These are phyloP conservation scores for Rissa tridactyla DNA, from an alignment of 2,113 vertebrate species.

Conservation along the genomic window DNA sequence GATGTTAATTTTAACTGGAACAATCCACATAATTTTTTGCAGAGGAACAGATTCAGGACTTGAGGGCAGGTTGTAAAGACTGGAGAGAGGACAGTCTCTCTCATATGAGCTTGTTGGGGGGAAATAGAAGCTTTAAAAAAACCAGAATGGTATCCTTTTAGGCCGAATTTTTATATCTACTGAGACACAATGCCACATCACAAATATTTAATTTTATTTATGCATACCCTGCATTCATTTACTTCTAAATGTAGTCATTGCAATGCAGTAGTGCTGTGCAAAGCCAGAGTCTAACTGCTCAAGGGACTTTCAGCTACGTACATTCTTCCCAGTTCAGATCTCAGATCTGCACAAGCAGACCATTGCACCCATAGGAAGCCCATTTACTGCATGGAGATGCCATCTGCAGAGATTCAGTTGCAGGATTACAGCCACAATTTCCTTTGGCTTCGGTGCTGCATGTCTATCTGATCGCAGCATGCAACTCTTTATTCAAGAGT, in stretches of 20 bases:
- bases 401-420: constrained; percentile 52
- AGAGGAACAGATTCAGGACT: not conserved
- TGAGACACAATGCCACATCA: not conserved
- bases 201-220: constrained; percentile 28
- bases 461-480: constrained; percentile 3
- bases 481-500: not conserved
- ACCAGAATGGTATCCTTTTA: not conserved
- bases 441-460: constrained; percentile 40
- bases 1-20: not conserved
- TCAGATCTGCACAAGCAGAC: not conserved
- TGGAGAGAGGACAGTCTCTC: not conserved
- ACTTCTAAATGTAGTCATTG: not conserved
- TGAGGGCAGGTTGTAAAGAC: not conserved
- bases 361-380: not conserved
- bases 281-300: not conserved
- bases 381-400: constrained; percentile 40
- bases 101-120: not conserved
- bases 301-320: not conserved
- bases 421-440: constrained; percentile 50
- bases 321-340: not conserved
- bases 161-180: not conserved
- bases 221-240: constrained; percentile 27
- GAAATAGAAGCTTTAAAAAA: not conserved
- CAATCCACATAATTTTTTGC: not conserved
- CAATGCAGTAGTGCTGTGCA: not conserved